Percentiles rank a stretch among this genome's conserved stretches.
These are phyloP conservation scores for Vesta saturnalis DNA, from an alignment of 2,888 invertebrate species.

Conservation along the genomic window DNA sequence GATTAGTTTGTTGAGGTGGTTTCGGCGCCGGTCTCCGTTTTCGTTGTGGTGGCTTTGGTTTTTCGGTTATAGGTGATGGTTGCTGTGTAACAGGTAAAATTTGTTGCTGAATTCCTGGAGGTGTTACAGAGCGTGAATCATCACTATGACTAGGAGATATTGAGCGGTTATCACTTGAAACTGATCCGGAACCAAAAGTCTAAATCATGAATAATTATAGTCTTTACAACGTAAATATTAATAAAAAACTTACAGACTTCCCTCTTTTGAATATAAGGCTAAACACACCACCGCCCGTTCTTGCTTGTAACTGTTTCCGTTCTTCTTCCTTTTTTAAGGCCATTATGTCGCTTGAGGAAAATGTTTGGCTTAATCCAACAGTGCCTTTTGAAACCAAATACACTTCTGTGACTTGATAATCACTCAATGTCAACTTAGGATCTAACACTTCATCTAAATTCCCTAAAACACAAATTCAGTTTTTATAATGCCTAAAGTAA, in stretches of 20 bases:
- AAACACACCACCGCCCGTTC: conserved; percentile 64
- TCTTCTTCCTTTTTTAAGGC: conserved; percentile 68
- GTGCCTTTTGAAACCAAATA: conserved; percentile 68
- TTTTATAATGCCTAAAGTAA: too few species aligned
- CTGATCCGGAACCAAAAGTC: conserved; percentile 60
- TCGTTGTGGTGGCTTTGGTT: conserved; percentile 65
- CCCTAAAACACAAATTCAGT: conserved; percentile 53
- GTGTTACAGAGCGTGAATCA: conserved; percentile 63
- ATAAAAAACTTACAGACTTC: conserved; percentile 54
- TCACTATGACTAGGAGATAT: conserved; percentile 72
- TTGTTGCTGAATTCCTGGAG: conserved; percentile 55
- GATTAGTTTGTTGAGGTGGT: conserved; percentile 60
- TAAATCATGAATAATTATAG: conserved; percentile 35
- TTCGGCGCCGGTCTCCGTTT: conserved; percentile 69
- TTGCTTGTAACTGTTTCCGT: conserved; percentile 64
- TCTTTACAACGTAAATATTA: background rate
- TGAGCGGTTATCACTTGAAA: conserved; percentile 61
- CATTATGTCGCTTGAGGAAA: conserved; percentile 65
- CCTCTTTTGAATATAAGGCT: conserved; percentile 65
- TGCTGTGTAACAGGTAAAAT: conserved; percentile 51
- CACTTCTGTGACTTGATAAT: conserved; percentile 74
- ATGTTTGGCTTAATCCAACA: conserved; percentile 62
- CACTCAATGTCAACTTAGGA: conserved; percentile 67
- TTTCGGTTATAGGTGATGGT: conserved; percentile 55
- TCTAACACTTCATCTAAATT: conserved; percentile 70